These are phyloP conservation scores for Phyllotreta cruciferae DNA, from an alignment of 2,888 invertebrate species.

Conservation along the genomic window DNA sequence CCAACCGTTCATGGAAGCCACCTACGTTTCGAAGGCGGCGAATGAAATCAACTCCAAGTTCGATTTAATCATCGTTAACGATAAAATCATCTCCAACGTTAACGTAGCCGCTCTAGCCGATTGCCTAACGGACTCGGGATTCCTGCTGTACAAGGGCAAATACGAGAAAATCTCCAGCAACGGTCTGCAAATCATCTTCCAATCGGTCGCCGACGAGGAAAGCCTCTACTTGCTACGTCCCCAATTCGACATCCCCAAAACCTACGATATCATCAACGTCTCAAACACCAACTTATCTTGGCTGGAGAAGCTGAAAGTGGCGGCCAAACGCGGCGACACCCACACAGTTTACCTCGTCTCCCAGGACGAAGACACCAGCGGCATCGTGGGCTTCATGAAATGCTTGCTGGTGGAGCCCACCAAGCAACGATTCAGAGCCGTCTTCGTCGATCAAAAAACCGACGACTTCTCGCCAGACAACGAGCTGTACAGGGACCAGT, in stretches of 20 bases:
- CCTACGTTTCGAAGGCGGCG: constrained; percentile 3
- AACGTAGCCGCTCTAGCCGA: constrained; percentile 9
- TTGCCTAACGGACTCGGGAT: constrained; percentile 33
- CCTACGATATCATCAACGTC: constrained; percentile 31
- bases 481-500: constrained; percentile 41
- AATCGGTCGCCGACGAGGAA: constrained; percentile 17
- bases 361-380: constrained; percentile 38
- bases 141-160: constrained; percentile 37
- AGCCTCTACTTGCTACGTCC: constrained; percentile 26
- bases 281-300: constrained; percentile 39
- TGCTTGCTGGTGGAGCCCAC: constrained; percentile 38
- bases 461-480: constrained; percentile 41
- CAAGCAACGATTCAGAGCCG: constrained; percentile 34
- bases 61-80: constrained; percentile 32
- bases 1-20: constrained; percentile 25
- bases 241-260: constrained; percentile 21
- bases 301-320: constrained; percentile 52
- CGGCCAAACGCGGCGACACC: constrained; percentile 14
- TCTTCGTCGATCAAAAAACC: constrained; percentile 40
- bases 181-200: constrained; percentile 26
- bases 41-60: constrained; percentile 19
- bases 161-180: constrained; percentile 1
- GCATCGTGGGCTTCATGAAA: constrained; percentile 47
- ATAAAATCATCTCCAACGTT: background rate
- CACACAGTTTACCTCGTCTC: constrained; percentile 38